These are phyloP conservation scores for Sebastes nivosus DNA, from an alignment of 2,797 vertebrate species.

Conservation along the genomic window DNA sequence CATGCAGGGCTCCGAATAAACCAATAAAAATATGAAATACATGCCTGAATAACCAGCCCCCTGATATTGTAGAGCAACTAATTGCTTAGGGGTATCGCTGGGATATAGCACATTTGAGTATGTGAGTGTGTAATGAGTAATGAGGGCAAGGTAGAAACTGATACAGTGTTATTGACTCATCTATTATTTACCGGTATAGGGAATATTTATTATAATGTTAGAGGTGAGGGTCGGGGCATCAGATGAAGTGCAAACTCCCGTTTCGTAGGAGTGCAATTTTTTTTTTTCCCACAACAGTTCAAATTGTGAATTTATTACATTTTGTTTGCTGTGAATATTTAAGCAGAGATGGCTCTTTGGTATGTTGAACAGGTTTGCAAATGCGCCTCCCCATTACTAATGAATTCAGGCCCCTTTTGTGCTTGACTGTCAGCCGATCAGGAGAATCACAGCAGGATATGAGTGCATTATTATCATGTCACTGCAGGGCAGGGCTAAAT, in stretches of 20 bases:
- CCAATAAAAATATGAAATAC: slow-evolving; percentile 78
- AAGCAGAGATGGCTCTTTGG: slow-evolving; percentile 31
- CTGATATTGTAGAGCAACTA: slow-evolving; percentile 72
- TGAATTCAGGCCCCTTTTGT: slow-evolving; percentile 77
- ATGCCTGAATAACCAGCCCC: slow-evolving; percentile 75
- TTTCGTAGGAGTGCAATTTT: slow-evolving; percentile 8
- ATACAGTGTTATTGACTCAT: slow-evolving; percentile 75
- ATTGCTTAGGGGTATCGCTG: slow-evolving; percentile 69
- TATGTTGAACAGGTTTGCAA: slow-evolving; percentile 45
- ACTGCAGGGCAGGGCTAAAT: slow-evolving; percentile 70
- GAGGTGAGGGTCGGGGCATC: slow-evolving; percentile 21
- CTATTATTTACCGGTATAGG: slow-evolving; percentile 66
- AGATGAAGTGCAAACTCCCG: slow-evolving; percentile 19
- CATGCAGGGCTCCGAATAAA: slow-evolving; percentile 65
- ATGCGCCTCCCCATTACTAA: slow-evolving; percentile 59
- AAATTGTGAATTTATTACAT: slow-evolving; percentile 30
- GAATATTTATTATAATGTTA: slow-evolving; percentile 63
- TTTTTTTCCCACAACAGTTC: slow-evolving; percentile 10
- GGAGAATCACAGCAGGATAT: slow-evolving; percentile 80
- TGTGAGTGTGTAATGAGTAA: slow-evolving; percentile 70
- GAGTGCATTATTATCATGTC: slow-evolving; percentile 75
- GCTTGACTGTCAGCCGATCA: slow-evolving; percentile 74
- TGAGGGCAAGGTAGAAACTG: slow-evolving; percentile 64
- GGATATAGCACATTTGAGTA: slow-evolving; percentile 65
- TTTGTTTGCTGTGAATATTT: slow-evolving; percentile 25